phyloP scores from a whole-genome alignment of 37 sponge, comb jelly and placozoan genomes.

The Dysidea cf. avara region DNA sequence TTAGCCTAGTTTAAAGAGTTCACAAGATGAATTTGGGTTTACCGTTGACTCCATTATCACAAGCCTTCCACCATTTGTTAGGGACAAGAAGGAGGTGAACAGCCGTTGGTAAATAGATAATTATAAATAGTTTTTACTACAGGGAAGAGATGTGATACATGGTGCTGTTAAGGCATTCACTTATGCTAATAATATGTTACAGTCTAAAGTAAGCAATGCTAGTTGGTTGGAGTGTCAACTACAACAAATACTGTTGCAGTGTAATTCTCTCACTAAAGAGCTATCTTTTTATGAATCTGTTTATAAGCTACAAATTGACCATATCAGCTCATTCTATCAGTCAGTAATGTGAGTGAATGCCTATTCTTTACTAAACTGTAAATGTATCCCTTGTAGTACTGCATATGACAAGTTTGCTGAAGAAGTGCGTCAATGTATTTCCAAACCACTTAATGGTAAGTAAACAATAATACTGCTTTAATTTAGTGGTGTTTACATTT shows the following conservation, averaged over 20 bases:
- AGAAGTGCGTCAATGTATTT: conserved; percentile 18
- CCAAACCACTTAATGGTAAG: conserved; percentile 39
- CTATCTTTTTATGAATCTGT: conserved; percentile 38
- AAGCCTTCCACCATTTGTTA: conserved; percentile 22
- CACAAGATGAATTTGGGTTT: not conserved
- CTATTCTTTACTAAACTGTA: not conserved
- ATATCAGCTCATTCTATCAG: conserved; percentile 26
- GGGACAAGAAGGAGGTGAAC: conserved; percentile 52
- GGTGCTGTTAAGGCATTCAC: conserved; percentile 12
- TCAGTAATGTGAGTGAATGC: conserved; percentile 33
- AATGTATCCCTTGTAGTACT: conserved; percentile 5
- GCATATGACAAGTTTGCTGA: conserved; percentile 47
- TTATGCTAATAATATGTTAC: conserved; percentile 15
- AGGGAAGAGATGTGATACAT: conserved; percentile 44
- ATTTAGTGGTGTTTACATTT: not conserved
- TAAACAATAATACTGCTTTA: not conserved
- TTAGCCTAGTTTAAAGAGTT: not conserved
- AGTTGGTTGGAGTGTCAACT: no score
- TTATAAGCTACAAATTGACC: conserved; percentile 33
- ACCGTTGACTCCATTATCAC: conserved; percentile 16
- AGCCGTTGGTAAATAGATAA: no score
- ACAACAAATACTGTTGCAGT: conserved; percentile 20
- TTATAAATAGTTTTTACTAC: not conserved
- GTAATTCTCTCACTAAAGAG: conserved; percentile 30
- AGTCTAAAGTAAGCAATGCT: conserved; percentile 12